phyloP scores from a whole-genome alignment of 2,797 vertebrate species.

The Natrix natrix region DNA sequence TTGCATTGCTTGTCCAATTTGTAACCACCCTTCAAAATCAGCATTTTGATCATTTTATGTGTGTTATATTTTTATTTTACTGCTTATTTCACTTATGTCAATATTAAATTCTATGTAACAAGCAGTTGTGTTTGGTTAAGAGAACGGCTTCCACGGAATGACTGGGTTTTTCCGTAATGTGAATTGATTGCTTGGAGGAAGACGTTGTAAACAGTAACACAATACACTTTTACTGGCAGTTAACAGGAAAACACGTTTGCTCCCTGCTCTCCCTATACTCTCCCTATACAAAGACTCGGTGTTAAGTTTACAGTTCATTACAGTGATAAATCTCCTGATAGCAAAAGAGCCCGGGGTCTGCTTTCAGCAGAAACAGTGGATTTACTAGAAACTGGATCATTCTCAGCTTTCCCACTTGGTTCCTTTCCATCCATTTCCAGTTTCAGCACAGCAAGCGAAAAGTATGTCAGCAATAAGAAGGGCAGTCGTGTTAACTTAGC shows the following conservation, averaged over 20 bases:
- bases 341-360: background rate
- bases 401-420: background rate
- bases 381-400: background rate
- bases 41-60: background rate
- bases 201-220: constrained; percentile 13
- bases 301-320: background rate
- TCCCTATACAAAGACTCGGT: background rate
- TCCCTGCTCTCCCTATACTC: background rate
- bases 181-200: background rate
- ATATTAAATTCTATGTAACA: background rate
- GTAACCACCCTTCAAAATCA: background rate
- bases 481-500: background rate
- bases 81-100: background rate
- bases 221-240: constrained; percentile 31
- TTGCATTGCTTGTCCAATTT: background rate
- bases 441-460: constrained; percentile 15
- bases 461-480: background rate
- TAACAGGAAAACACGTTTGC: constrained; percentile 2
- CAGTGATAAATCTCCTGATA: background rate
- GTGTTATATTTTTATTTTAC: background rate
- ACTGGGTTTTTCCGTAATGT: constrained; percentile 30
- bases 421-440: background rate
- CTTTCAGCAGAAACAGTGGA: background rate
- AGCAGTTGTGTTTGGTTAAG: background rate
- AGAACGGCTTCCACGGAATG: background rate